Evolutionary conservation across 1,140 invertebrate genomes (phyloP).

Genomic region (Triops longicaudatus): DNA sequence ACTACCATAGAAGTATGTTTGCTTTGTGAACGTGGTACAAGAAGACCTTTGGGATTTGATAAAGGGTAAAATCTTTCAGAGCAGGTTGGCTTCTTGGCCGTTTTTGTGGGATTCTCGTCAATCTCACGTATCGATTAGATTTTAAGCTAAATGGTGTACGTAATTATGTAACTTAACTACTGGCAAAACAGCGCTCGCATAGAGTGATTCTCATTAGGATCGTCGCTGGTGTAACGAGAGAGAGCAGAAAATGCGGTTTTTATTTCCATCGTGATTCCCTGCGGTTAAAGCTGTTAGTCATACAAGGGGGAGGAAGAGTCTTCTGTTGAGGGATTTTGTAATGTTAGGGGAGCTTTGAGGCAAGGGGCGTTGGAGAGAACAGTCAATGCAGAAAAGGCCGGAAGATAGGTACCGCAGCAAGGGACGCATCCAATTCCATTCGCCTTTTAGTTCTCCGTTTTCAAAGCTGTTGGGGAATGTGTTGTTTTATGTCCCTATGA

Average conservation of each 20-base stretch:
- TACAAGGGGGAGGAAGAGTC: background rate
- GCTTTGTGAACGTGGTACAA: background rate
- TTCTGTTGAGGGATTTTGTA: background rate
- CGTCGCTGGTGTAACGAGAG: background rate
- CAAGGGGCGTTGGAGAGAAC: background rate
- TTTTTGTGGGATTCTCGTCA: background rate
- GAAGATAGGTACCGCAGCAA: background rate
- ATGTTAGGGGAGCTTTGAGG: background rate
- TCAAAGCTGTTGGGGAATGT: too few relatives aligned
- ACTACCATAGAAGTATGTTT: constrained; percentile 1
- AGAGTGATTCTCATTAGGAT: background rate
- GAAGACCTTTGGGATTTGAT: background rate
- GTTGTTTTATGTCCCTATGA: too few relatives aligned
- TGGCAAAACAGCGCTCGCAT: background rate
- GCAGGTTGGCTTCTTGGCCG: background rate
- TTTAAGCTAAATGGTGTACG: background rate
- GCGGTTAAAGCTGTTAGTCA: background rate
- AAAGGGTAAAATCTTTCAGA: background rate
- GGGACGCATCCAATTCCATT: background rate
- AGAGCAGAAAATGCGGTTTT: background rate
- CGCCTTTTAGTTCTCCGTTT: background rate
- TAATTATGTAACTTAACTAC: background rate
- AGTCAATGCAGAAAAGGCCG: background rate
- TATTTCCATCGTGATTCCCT: background rate
- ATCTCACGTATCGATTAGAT: background rate